Conservation (phyloP, 2,797 vertebrate species). For the Capromys pilorides region DNA sequence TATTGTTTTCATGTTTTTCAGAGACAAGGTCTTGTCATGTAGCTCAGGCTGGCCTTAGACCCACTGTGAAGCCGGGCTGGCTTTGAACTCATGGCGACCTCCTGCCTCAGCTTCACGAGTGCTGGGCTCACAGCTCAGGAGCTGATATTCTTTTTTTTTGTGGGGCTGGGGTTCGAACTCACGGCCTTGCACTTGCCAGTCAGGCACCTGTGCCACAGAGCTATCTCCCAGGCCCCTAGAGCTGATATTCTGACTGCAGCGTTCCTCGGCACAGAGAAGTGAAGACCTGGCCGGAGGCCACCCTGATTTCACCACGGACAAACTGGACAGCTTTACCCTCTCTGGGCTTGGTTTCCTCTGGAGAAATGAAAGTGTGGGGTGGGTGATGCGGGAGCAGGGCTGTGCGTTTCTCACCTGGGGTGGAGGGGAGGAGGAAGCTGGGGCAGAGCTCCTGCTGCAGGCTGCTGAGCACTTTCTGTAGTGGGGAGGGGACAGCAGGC, state of each 20-base stretch:
- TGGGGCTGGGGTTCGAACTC: too few species aligned
- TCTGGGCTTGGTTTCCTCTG: neutral
- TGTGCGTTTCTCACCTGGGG: constrained; percentile 83
- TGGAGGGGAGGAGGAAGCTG: constrained; percentile 84
- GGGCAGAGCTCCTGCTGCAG: constrained; percentile 88
- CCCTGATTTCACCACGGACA: neutral
- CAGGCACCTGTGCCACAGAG: too few species aligned
- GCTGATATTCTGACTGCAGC: neutral
- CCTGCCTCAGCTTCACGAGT: neutral
- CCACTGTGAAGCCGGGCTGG: neutral
- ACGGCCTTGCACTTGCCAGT: too few species aligned
- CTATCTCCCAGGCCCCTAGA: too few species aligned
- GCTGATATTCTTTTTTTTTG: too few species aligned
- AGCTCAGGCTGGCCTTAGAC: neutral
- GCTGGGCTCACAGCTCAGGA: neutral
- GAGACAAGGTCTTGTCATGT: neutral
- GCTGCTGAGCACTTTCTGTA: constrained; percentile 83
- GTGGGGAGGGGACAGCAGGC: neutral
- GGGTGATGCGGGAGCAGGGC: neutral
- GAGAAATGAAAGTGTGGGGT: neutral
- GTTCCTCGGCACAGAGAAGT: neutral
- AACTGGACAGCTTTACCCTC: neutral
- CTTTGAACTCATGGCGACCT: neutral
- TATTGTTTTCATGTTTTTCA: neutral
- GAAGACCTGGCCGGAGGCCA: neutral